Evolutionary conservation across 2,888 invertebrate genomes (phyloP).

Genomic region (Mythimna impura): DNA sequence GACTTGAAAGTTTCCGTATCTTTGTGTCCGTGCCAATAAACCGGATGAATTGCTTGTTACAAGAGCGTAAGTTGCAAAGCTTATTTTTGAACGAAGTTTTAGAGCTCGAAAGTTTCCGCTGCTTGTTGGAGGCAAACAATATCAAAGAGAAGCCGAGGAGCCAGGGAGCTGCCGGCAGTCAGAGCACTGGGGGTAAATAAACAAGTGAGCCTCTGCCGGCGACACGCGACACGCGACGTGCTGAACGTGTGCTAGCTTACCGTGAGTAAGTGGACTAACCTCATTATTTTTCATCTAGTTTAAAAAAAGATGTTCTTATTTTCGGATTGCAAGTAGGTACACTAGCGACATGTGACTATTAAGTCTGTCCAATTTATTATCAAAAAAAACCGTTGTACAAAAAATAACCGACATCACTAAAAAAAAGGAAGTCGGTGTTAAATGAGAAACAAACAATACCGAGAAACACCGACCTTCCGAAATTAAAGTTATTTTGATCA

Average conservation of each 20-base stretch:
- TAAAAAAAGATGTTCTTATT: no score
- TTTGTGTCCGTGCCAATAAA: slow-evolving; percentile 5
- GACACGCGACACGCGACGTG: no score
- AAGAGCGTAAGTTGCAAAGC: slow-evolving; percentile 6
- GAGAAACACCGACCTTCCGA: no score
- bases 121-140: slow-evolving; percentile 7
- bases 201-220: no score
- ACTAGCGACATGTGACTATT: neutral
- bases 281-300: no score
- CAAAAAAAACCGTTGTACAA: neutral
- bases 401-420: no score
- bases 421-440: no score
- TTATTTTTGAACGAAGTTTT: slow-evolving; percentile 24
- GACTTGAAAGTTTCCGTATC: slow-evolving; percentile 1
- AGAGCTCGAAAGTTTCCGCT: slow-evolving; percentile 16
- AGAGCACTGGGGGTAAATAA: no score
- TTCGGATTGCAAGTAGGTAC: no score
- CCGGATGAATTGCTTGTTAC: slow-evolving; percentile 8
- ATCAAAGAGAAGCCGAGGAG: neutral
- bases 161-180: neutral
- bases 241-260: neutral
- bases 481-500: no score
- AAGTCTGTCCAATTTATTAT: neutral
- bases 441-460: no score
- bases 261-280: neutral